Percentiles rank a stretch among this genome's conserved stretches.
Evolutionary conservation across 2,888 invertebrate species (phyloP).

Genomic region (Tenthredo scrophulariae): DNA sequence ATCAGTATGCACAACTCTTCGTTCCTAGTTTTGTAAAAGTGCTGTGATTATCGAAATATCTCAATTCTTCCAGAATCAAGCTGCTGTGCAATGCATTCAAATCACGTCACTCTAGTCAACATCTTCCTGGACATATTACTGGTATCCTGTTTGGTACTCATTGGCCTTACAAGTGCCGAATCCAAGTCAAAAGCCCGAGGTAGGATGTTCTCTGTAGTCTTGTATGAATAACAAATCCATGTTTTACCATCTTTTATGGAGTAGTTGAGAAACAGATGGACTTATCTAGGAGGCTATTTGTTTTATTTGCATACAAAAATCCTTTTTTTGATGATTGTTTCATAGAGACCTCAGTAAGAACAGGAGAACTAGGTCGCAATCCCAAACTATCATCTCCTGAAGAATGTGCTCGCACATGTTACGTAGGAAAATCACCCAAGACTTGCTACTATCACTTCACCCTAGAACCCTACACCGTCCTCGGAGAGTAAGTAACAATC

Average conservation of each 20-base stretch:
- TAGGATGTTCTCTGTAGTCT: neutral
- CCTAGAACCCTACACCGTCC: conserved; percentile 62
- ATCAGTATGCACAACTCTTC: neutral
- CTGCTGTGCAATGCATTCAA: neutral
- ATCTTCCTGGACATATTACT: neutral
- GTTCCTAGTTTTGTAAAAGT: neutral
- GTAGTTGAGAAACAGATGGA: no score
- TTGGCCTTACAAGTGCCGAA: neutral
- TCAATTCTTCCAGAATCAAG: neutral
- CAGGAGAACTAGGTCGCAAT: neutral
- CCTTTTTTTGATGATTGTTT: neutral
- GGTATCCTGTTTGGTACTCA: neutral
- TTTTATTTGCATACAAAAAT: no score
- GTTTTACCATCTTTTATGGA: neutral
- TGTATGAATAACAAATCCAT: neutral
- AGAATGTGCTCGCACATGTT: conserved; percentile 28
- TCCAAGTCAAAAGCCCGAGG: neutral
- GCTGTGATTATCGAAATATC: neutral
- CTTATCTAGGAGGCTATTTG: no score
- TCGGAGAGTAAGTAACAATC: conserved; percentile 46
- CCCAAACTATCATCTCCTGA: conserved; percentile 1
- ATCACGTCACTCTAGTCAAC: neutral
- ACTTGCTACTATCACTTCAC: conserved; percentile 62
- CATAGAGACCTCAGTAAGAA: neutral
- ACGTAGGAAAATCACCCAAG: neutral